Percentiles rank a stretch among this genome's conserved stretches.
Conservation (phyloP, 2,888 invertebrate genomes). For the Ophion ventricosus region DNA sequence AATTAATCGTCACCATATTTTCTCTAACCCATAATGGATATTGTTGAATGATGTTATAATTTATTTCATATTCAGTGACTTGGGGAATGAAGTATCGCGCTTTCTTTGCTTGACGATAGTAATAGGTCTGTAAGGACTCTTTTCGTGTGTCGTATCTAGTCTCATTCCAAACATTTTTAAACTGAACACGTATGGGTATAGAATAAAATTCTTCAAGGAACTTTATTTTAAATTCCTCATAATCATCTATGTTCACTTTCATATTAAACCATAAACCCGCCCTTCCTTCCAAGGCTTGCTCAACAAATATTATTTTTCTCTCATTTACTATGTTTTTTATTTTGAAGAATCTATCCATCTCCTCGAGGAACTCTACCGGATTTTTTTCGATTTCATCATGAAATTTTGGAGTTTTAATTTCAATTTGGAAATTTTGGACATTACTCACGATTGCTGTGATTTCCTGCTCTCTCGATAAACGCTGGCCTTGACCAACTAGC, state of each 20-base stretch:
- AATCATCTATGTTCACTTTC: slow-evolving; percentile 13
- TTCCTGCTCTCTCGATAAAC: background rate
- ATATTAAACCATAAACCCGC: slow-evolving; percentile 28
- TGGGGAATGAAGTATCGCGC: slow-evolving; percentile 29
- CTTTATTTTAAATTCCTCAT: slow-evolving; percentile 25
- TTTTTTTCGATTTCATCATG: slow-evolving; percentile 11
- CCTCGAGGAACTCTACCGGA: slow-evolving; percentile 14
- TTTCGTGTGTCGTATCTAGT: slow-evolving; percentile 1
- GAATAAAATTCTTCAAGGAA: slow-evolving; percentile 45
- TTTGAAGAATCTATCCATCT: slow-evolving; percentile 37
- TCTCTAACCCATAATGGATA: slow-evolving; percentile 1
- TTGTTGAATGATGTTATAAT: slow-evolving; percentile 23
- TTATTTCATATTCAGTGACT: background rate
- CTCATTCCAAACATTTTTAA: slow-evolving; percentile 46
- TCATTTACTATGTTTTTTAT: slow-evolving; percentile 7
- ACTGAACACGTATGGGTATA: slow-evolving; percentile 19
- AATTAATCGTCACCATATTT: background rate
- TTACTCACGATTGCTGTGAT: slow-evolving; percentile 22
- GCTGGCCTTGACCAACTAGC: background rate
- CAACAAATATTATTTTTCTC: background rate
- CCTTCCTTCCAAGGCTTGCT: slow-evolving; percentile 26
- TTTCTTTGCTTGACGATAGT: slow-evolving; percentile 44
- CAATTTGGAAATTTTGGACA: slow-evolving; percentile 33
- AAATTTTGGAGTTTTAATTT: slow-evolving; percentile 36
- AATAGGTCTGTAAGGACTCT: slow-evolving; percentile 33